Conservation (phyloP, 2,797 vertebrate species). For the Pteronotus mesoamericanus region DNA sequence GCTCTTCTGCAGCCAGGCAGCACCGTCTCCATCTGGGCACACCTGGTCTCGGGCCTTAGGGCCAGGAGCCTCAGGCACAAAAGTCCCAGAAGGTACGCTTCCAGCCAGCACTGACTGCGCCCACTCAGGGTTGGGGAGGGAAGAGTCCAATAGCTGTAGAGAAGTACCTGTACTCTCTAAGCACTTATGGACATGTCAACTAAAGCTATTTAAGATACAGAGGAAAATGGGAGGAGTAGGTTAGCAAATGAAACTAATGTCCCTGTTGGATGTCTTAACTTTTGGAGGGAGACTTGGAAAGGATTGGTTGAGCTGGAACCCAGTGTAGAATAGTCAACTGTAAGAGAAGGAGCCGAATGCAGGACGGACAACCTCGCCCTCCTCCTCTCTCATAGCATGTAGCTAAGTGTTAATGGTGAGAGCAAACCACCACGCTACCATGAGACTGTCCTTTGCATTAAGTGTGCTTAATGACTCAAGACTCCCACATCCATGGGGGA, state of each 20-base stretch:
- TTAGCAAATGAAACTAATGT: neutral
- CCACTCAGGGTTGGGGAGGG: neutral
- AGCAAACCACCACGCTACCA: neutral
- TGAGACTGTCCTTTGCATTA: neutral
- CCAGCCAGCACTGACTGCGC: neutral
- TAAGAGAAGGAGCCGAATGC: neutral
- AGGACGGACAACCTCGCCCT: neutral
- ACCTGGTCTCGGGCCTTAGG: neutral
- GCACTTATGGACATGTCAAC: neutral
- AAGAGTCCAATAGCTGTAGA: neutral
- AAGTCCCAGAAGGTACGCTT: neutral
- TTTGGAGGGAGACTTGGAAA: neutral
- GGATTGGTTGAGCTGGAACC: neutral
- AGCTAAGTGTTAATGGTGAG: neutral
- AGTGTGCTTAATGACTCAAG: neutral
- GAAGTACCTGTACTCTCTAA: neutral
- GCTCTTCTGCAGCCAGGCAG: neutral
- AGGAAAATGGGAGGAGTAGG: neutral
- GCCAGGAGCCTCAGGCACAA: neutral
- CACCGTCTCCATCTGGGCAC: neutral
- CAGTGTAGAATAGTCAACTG: neutral
- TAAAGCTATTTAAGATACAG: neutral
- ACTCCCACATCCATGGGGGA: neutral
- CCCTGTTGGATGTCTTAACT: neutral
- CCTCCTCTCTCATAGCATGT: too few relatives aligned